These are phyloP conservation scores for Babylonia areolata DNA, from an alignment of 1,140 invertebrate genomes.

Conservation along the genomic window DNA sequence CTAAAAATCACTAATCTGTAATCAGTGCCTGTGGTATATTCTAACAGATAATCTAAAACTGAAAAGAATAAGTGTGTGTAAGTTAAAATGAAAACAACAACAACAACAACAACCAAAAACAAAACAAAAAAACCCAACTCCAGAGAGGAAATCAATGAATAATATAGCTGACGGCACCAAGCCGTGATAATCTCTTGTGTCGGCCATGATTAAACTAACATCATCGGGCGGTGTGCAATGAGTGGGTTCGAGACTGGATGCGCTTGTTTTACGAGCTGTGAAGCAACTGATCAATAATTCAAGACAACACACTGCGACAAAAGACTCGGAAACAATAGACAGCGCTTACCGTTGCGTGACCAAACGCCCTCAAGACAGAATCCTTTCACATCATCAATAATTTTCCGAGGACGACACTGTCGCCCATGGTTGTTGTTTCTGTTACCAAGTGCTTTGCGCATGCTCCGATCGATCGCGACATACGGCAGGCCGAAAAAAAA, in stretches of 20 bases:
- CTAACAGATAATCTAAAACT: too few species aligned
- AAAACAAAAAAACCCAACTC: background rate
- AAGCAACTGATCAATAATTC: constrained; percentile 12
- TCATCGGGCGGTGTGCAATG: too few species aligned
- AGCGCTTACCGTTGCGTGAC: constrained; percentile 21
- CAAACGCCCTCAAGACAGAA: constrained; percentile 15
- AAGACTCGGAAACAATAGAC: background rate
- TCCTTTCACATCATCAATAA: constrained; percentile 31
- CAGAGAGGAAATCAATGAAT: background rate
- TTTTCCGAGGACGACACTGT: constrained; percentile 9
- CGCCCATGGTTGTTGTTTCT: constrained; percentile 29
- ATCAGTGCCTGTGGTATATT: too few species aligned
- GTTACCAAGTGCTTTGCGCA: constrained; percentile 24
- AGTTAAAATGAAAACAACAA: too few species aligned
- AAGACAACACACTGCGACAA: background rate
- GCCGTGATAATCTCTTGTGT: background rate
- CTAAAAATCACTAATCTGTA: too few species aligned
- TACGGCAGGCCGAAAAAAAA: background rate
- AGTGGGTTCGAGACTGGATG: background rate
- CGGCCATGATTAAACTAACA: background rate
- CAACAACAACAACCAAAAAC: too few species aligned
- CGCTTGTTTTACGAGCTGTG: background rate
- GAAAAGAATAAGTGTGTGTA: too few species aligned
- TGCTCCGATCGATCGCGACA: background rate
- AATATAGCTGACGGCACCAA: background rate